Conservation (phyloP, 2,113 vertebrate species). For the Halcyon senegalensis region DNA sequence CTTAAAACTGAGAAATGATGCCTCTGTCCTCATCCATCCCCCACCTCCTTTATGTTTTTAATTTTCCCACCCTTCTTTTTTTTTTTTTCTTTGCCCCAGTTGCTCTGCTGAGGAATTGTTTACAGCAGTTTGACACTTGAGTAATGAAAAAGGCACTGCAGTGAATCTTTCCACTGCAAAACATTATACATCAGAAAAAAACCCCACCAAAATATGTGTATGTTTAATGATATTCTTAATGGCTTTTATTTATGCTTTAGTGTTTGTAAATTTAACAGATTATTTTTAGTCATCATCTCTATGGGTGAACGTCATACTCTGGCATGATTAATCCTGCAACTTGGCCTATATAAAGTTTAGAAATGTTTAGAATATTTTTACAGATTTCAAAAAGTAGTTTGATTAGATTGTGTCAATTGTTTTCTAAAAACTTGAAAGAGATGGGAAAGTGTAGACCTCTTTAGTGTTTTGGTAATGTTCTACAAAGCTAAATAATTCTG, state of each 20-base stretch:
- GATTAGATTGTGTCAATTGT: background rate
- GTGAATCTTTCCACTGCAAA: constrained; percentile 1
- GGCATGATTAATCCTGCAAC: background rate
- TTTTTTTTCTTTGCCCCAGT: constrained; percentile 42
- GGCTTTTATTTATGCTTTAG: constrained; percentile 6
- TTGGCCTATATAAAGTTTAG: background rate
- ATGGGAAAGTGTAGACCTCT: background rate
- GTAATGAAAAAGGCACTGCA: constrained; percentile 16
- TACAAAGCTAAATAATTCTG: background rate
- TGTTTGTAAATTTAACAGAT: constrained; percentile 7
- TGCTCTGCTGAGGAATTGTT: constrained; percentile 42
- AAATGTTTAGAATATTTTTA: background rate
- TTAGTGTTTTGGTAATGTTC: background rate
- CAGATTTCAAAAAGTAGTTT: background rate
- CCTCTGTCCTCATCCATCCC: constrained; percentile 46
- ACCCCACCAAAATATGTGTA: background rate
- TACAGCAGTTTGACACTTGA: constrained; percentile 22
- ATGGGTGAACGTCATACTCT: background rate
- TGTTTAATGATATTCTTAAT: constrained; percentile 2
- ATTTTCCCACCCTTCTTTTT: constrained; percentile 39
- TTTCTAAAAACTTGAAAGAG: background rate
- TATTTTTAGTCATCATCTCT: constrained; percentile 6
- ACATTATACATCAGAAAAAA: background rate
- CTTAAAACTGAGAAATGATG: constrained; percentile 48
- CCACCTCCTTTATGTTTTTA: constrained; percentile 42